A percentile compares a stretch with the other conserved stretches of the same genome.
Evolutionary conservation across 2,113 vertebrate genomes (phyloP).

Genomic region (Hymenochirus boettgeri): DNA sequence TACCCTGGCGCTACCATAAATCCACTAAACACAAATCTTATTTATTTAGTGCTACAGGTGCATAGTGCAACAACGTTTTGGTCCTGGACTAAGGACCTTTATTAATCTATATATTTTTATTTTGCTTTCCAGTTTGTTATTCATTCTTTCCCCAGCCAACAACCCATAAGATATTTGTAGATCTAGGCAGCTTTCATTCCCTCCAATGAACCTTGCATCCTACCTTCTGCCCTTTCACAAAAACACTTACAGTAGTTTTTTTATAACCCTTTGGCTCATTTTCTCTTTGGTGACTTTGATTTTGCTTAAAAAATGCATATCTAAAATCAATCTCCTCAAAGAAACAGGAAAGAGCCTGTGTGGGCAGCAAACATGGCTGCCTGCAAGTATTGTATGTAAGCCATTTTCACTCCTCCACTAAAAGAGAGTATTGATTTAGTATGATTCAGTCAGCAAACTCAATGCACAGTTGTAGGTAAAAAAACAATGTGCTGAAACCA

Average conservation of each 20-base stretch:
- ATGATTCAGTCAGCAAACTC: conserved; percentile 1
- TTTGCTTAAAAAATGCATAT: neutral
- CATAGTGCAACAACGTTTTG: too few species aligned
- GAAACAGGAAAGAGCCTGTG: conserved; percentile 1
- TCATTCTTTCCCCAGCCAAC: too few species aligned
- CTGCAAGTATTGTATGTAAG: neutral
- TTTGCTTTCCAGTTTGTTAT: too few species aligned
- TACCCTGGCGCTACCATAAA: too few species aligned
- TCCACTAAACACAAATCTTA: too few species aligned
- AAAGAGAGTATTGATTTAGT: conserved; percentile 14
- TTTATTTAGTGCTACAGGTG: too few species aligned
- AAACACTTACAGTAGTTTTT: neutral
- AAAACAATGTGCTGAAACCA: too few species aligned
- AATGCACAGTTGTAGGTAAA: neutral
- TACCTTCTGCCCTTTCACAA: too few species aligned
- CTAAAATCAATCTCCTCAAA: neutral
- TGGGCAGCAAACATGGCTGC: conserved; percentile 22
- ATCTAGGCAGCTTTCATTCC: neutral
- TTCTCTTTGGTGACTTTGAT: conserved; percentile 1
- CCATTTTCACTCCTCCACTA: conserved; percentile 16
- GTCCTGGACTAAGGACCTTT: too few species aligned
- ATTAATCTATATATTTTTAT: too few species aligned
- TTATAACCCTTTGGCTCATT: neutral
- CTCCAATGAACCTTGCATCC: neutral
- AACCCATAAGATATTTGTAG: too few species aligned